These are phyloP conservation scores for Drosophila emarginata DNA, from an alignment of 2,888 invertebrate species.

Conservation along the genomic window DNA sequence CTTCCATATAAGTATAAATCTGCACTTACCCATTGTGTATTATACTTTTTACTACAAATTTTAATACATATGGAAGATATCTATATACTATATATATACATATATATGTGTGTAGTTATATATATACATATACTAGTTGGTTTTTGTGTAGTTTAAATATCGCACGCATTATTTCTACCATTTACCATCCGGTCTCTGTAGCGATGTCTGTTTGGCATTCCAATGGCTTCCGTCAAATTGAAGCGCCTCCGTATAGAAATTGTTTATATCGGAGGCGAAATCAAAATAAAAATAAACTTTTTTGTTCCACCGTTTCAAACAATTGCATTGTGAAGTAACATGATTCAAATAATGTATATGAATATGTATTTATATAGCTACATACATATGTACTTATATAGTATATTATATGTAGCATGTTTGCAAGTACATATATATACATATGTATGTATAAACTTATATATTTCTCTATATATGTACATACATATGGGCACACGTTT, in stretches of 20 bases:
- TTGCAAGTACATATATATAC: no score
- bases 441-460: not conserved
- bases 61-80: not conserved
- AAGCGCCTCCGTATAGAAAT: constrained; percentile 42
- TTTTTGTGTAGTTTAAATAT: constrained; percentile 35
- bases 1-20: constrained; percentile 50
- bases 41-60: constrained; percentile 1
- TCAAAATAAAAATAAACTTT: constrained; percentile 69
- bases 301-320: constrained; percentile 36
- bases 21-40: constrained; percentile 34
- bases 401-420: not conserved
- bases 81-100: not conserved
- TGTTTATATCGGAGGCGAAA: constrained; percentile 65
- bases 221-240: constrained; percentile 69
- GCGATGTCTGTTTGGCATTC: constrained; percentile 46
- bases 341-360: constrained; percentile 9
- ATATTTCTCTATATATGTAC: not conserved
- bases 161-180: constrained; percentile 34
- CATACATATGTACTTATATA: constrained; percentile 25
- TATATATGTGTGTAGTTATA: not conserved
- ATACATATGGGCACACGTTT: constrained; percentile 24
- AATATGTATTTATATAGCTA: not conserved
- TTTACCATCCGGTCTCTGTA: constrained; percentile 41
- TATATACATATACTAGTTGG: constrained; percentile 13
- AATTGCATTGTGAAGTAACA: constrained; percentile 50